Base-by-base conservation (phyloP, 2,113 vertebrate genomes). In the Pterocles burchelli region DNA sequence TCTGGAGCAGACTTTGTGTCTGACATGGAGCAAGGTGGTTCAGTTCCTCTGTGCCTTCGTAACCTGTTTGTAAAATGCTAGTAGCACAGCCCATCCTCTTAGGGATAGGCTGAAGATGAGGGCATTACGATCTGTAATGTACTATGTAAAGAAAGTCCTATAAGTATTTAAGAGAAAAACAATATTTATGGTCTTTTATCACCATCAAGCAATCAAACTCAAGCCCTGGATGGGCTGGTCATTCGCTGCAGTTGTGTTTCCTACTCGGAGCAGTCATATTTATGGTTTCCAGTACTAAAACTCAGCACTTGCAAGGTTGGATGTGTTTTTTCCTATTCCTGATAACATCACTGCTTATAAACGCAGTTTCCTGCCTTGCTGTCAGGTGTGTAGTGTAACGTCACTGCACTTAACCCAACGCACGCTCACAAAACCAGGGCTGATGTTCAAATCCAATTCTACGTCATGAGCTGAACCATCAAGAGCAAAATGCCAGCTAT, bases 361-460 rank as follows among this genome's bases (percentile, higher is more conserved):
- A 80, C 1, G 13, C 8, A 1, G n/a, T 41, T 4, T 71, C 78
- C 72, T 59, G 74, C 58, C 82, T 54, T 0, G 0, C 43, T 78
- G 58, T 33, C 78, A 61, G 77, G 66, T 78, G 65, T 9, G 6
- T 38, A 11, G 62, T 2, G 38, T 22, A 57, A 59, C 43, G 58
- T 45, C 85, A 16, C 34, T 41, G 68, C 41, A 1, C 76, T 66
- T 28, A 90, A 74, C 63, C 74, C 15, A 0, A 48, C 1, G 13
- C 34, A 24, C 0, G 0, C 55, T 55, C 86, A 7, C 28, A 82
- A 96, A 96, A 54, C 34, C 67, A 10, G 16, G 38, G 43, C 72
- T 80, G 75, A 17, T 54, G 85, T 8, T 88, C 88, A 51, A 62
- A 81, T 41, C 61, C 80, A 67, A 38, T 77, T 55, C 72, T 8